phyloP scores from a whole-genome alignment of 2,113 vertebrate genomes.

The Bombycilla garrulus region DNA sequence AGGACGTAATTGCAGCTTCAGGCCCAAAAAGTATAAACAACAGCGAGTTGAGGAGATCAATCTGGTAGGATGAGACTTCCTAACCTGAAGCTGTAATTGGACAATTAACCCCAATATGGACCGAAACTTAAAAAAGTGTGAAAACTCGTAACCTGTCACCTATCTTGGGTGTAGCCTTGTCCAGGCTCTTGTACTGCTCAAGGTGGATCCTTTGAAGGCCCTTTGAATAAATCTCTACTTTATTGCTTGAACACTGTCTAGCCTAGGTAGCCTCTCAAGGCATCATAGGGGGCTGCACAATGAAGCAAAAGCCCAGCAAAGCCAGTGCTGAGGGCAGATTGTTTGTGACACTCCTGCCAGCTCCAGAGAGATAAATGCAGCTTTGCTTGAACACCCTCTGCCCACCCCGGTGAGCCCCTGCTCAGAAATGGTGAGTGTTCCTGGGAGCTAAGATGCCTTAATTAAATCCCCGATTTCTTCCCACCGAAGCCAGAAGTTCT shows the following conservation, averaged over 20 bases:
- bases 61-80: neutral
- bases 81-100: neutral
- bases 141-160: accelerated
- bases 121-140: neutral
- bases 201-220: neutral
- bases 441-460: neutral
- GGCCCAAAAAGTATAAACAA: neutral
- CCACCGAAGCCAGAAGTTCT: neutral
- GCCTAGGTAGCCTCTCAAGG: neutral
- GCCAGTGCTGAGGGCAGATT: neutral
- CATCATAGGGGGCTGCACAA: neutral
- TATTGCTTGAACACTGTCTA: neutral
- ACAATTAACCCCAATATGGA: neutral
- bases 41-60: neutral
- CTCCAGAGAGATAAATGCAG: neutral
- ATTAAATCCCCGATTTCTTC: neutral
- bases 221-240: neutral
- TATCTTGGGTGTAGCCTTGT: neutral
- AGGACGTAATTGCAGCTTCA: neutral
- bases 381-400: neutral
- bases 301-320: neutral
- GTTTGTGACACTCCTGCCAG: neutral
- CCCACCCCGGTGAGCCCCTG: neutral
- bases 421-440: neutral
- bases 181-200: neutral